phyloP scores from a whole-genome alignment of 1,140 invertebrate genomes.

The Macrobrachium nipponense region DNA sequence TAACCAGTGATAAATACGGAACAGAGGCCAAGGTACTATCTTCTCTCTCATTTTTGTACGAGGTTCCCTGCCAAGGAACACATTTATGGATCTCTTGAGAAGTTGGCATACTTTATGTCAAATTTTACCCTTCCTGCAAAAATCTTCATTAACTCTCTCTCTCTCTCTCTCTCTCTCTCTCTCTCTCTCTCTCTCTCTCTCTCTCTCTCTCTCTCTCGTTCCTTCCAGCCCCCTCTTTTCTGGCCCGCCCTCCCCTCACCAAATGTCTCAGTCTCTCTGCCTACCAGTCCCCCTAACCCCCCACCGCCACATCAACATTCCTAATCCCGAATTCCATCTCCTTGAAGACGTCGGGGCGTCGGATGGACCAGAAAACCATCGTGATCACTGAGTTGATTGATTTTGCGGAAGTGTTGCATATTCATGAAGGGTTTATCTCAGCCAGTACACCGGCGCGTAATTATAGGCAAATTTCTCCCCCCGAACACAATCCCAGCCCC shows the following conservation, averaged over 20 bases:
- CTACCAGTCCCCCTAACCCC: not conserved
- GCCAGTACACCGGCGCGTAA: constrained; percentile 46
- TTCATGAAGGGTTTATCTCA: constrained; percentile 52
- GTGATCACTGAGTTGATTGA: constrained; percentile 50
- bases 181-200: constrained; percentile 29
- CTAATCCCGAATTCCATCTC: constrained; percentile 43
- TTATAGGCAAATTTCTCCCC: constrained; percentile 43
- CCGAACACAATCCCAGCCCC: not conserved
- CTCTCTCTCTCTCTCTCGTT: constrained; percentile 27
- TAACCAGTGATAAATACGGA: too few species aligned
- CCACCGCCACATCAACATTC: not conserved
- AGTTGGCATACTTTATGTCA: too few species aligned
- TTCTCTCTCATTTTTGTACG: too few species aligned
- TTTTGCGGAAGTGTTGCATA: constrained; percentile 48
- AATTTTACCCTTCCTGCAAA: too few species aligned
- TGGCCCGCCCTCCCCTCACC: not conserved
- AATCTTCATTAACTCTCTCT: too few species aligned
- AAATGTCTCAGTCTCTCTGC: not conserved
- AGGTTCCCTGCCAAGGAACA: too few species aligned
- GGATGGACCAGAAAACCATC: constrained; percentile 39
- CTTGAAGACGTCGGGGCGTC: constrained; percentile 46
- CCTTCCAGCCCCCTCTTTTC: not conserved
- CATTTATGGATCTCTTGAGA: too few species aligned
- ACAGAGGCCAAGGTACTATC: too few species aligned
- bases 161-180: not conserved